Evolutionary conservation across 2,888 invertebrate species (phyloP).

Genomic region (Aphidius colemani): DNA sequence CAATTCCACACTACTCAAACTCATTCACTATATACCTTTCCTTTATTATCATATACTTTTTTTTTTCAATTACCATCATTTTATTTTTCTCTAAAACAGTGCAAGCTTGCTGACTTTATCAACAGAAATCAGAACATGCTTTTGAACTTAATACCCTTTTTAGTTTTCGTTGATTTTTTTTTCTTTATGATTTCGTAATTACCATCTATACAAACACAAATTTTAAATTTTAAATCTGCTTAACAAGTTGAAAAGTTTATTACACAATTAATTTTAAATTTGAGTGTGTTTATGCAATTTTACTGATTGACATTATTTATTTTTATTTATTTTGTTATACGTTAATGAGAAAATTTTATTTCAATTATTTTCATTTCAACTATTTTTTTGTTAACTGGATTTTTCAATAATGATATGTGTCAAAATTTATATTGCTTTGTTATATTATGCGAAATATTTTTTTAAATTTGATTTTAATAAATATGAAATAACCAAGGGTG

Average conservation of each 20-base stretch:
- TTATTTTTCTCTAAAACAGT: neutral
- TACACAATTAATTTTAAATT: neutral
- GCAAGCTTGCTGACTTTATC: slow-evolving; percentile 18
- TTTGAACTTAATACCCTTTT: slow-evolving; percentile 7
- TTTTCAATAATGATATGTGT: no score
- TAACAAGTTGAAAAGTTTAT: neutral
- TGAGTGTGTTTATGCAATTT: no score
- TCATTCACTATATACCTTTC: neutral
- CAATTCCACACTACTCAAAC: neutral
- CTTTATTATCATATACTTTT: neutral
- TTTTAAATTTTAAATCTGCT: slow-evolving; percentile 7
- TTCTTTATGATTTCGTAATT: slow-evolving; percentile 9
- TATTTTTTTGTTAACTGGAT: no score
- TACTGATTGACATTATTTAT: no score
- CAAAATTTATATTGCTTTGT: no score
- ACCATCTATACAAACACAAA: neutral
- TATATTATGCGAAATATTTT: no score
- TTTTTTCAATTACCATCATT: neutral
- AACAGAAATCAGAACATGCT: slow-evolving; percentile 18
- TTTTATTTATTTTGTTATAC: no score
- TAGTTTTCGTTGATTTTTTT: neutral
- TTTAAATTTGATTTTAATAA: no score
- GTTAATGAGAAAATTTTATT: no score
- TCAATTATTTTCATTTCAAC: no score
- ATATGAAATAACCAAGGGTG: no score